These are phyloP conservation scores for Hippoglossus stenolepis DNA, from an alignment of 2,113 vertebrate genomes.

Conservation along the genomic window DNA sequence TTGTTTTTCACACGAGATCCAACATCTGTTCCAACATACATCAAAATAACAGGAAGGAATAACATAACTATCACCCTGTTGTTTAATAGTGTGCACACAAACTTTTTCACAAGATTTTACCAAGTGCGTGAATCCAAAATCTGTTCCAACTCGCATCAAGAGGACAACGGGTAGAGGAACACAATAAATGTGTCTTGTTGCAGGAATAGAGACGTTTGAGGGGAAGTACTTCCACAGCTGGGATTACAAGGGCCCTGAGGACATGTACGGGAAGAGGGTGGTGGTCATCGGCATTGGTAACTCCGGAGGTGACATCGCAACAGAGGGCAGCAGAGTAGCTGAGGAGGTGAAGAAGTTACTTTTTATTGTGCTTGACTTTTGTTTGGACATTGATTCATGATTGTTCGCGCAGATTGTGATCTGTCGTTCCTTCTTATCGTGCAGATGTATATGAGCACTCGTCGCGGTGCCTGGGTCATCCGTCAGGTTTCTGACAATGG, in stretches of 20 bases:
- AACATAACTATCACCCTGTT: not conserved
- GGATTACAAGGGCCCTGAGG: slow-evolving; percentile 87
- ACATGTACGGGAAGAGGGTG: slow-evolving; percentile 86
- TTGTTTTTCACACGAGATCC: slow-evolving; percentile 63
- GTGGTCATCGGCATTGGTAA: slow-evolving; percentile 92
- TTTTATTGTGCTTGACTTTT: not conserved
- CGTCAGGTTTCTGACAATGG: slow-evolving; percentile 81
- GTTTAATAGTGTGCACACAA: not conserved
- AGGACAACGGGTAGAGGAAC: slow-evolving; percentile 56
- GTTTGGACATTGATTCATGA: not conserved
- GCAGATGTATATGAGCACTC: slow-evolving; percentile 88
- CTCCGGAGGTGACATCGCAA: slow-evolving; percentile 91
- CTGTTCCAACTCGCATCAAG: no score
- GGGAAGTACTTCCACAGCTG: slow-evolving; percentile 90
- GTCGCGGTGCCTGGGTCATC: slow-evolving; percentile 83
- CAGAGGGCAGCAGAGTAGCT: slow-evolving; percentile 88
- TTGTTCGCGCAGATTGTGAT: not conserved
- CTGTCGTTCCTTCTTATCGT: not conserved
- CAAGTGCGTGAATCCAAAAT: no score
- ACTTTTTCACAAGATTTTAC: not conserved
- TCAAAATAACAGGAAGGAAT: not conserved
- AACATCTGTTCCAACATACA: not conserved
- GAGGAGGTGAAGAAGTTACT: slow-evolving; percentile 82
- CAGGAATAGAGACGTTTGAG: slow-evolving; percentile 90
- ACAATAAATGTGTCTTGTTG: slow-evolving; percentile 32